Evolutionary conservation across 2,797 vertebrate genomes (phyloP).

Genomic region (Astyanax mexicanus): DNA sequence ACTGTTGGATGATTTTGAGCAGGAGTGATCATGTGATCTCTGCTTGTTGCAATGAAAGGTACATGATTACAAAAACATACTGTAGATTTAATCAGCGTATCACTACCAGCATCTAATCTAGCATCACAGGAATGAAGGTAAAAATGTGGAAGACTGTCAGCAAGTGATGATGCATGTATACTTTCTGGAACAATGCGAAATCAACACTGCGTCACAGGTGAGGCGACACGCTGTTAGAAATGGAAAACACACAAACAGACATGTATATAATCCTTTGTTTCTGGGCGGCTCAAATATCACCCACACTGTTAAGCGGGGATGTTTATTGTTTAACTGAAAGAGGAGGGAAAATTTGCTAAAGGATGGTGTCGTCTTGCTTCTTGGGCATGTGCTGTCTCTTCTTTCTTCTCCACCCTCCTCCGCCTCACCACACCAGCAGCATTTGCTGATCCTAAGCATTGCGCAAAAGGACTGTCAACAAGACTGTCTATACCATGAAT

Average conservation of each 20-base stretch:
- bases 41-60: too few relatives aligned
- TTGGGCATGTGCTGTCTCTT: constrained; percentile 32
- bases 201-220: constrained; percentile 21
- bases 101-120: neutral
- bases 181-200: neutral
- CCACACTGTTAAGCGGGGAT: neutral
- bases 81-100: neutral
- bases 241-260: neutral
- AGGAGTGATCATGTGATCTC: too few relatives aligned
- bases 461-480: constrained; percentile 27
- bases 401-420: too few relatives aligned
- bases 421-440: constrained; percentile 25
- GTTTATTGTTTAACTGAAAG: neutral
- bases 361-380: constrained; percentile 38
- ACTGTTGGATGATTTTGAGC: neutral
- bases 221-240: constrained; percentile 5
- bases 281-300: neutral
- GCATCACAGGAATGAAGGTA: neutral
- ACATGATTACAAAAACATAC: neutral
- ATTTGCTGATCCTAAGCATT: constrained; percentile 37
- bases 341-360: constrained; percentile 24
- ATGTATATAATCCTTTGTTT: neutral
- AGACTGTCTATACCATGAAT: neutral
- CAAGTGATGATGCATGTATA: neutral
- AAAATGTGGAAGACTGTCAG: neutral